Percentiles rank a stretch among this genome's conserved stretches.
phyloP scores from a whole-genome alignment of 2,888 invertebrate genomes.

The Brachyptera putata region DNA sequence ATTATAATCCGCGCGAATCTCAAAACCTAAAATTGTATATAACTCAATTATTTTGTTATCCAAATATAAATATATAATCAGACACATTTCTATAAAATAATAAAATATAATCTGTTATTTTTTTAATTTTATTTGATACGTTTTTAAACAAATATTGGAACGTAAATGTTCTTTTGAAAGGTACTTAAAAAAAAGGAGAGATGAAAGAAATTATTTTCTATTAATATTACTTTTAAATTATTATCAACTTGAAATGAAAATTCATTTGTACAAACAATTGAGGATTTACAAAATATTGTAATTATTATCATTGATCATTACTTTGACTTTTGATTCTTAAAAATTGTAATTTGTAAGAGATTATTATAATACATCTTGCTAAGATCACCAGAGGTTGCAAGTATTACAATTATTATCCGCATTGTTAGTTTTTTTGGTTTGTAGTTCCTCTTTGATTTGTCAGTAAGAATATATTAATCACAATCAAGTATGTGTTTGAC shows the following conservation, averaged over 20 bases:
- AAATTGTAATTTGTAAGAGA: background rate
- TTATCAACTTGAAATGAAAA: too few species aligned
- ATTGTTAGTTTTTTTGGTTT: constrained; percentile 17
- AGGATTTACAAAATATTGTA: background rate
- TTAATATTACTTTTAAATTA: constrained; percentile 14
- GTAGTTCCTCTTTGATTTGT: constrained; percentile 27
- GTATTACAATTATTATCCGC: constrained; percentile 17
- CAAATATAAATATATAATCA: background rate
- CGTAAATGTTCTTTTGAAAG: constrained; percentile 4
- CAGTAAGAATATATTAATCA: constrained; percentile 26
- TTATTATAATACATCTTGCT: background rate
- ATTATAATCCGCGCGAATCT: too few species aligned
- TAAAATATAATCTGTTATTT: constrained; percentile 7
- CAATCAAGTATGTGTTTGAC: constrained; percentile 1
- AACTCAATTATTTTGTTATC: too few species aligned
- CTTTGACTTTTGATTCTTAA: background rate
- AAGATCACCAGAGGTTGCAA: too few species aligned
- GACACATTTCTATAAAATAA: background rate
- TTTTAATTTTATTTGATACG: constrained; percentile 8
- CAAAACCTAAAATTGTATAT: too few species aligned
- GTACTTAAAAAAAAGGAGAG: background rate
- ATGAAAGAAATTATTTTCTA: background rate
- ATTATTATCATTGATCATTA: background rate
- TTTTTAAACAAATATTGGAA: background rate
- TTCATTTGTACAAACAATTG: background rate